Evolutionary conservation across 2,888 invertebrate species (phyloP).

Genomic region (Lathronympha strigana): DNA sequence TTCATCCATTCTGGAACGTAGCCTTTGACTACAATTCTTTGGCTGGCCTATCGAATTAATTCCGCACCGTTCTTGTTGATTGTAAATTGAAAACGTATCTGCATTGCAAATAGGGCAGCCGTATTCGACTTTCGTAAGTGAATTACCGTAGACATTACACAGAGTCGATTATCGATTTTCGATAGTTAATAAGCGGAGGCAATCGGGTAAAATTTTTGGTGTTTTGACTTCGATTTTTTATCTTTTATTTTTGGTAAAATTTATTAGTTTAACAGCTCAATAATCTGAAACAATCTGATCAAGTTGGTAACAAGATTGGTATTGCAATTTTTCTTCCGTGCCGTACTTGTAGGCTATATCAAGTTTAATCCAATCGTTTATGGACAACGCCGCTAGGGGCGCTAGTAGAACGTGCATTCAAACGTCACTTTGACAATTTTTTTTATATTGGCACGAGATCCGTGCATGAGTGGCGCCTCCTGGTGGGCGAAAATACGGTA

Average conservation of each 20-base stretch:
- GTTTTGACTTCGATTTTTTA: not conserved
- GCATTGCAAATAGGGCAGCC: conserved; percentile 69
- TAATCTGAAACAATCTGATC: too few relatives aligned
- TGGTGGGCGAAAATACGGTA: too few relatives aligned
- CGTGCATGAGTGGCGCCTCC: too few relatives aligned
- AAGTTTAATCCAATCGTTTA: too few relatives aligned
- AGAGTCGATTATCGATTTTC: conserved; percentile 23
- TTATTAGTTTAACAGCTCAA: too few relatives aligned
- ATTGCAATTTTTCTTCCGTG: too few relatives aligned
- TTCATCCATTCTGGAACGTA: conserved; percentile 56
- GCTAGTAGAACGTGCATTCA: too few relatives aligned
- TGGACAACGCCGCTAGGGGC: too few relatives aligned
- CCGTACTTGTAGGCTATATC: too few relatives aligned
- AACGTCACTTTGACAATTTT: too few relatives aligned
- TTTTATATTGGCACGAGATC: too few relatives aligned
- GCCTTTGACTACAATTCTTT: conserved; percentile 65
- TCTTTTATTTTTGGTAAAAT: not conserved
- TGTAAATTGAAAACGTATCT: conserved; percentile 78
- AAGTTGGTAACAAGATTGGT: too few relatives aligned
- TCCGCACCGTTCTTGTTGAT: conserved; percentile 70
- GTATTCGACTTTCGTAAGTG: conserved; percentile 48
- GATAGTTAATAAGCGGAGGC: conserved; percentile 10
- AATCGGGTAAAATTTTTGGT: not conserved
- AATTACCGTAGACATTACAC: conserved; percentile 31
- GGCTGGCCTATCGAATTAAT: conserved; percentile 72